Conservation (phyloP, 2,113 vertebrate genomes). For the Galemys pyrenaicus region DNA sequence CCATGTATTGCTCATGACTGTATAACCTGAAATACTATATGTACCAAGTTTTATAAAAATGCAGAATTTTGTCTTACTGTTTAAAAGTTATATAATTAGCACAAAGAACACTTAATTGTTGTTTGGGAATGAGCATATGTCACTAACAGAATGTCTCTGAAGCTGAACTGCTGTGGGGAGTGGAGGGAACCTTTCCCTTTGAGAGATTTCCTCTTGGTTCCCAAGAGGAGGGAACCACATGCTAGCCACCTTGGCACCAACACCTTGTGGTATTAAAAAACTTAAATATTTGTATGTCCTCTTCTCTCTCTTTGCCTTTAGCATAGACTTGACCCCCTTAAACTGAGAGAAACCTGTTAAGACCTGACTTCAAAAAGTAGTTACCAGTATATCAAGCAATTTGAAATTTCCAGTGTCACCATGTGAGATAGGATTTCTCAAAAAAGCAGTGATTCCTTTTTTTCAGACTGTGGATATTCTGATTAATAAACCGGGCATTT, state of each 20-base stretch:
- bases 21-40: slow-evolving; percentile 92
- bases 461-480: slow-evolving; percentile 40
- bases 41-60: slow-evolving; percentile 93
- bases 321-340: slow-evolving; percentile 71
- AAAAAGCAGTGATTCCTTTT: neutral
- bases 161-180: slow-evolving; percentile 55
- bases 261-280: slow-evolving; percentile 32
- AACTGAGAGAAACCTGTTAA: slow-evolving; percentile 59
- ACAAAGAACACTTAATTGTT: slow-evolving; percentile 86
- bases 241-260: neutral
- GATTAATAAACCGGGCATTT: slow-evolving; percentile 64
- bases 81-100: slow-evolving; percentile 87
- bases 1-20: neutral
- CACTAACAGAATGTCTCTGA: neutral
- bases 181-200: slow-evolving; percentile 48
- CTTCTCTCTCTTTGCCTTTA: slow-evolving; percentile 41
- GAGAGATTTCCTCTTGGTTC: slow-evolving; percentile 73
- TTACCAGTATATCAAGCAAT: slow-evolving; percentile 45
- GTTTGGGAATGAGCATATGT: slow-evolving; percentile 75
- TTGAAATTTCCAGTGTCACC: slow-evolving; percentile 22
- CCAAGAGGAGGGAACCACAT: slow-evolving; percentile 48
- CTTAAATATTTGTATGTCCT: slow-evolving; percentile 32
- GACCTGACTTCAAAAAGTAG: neutral
- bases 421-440: neutral
- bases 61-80: slow-evolving; percentile 82